A percentile compares a stretch with the other conserved stretches of the same genome.
phyloP scores from a whole-genome alignment of 2,797 vertebrate species.

The Enteromius radiatus region DNA sequence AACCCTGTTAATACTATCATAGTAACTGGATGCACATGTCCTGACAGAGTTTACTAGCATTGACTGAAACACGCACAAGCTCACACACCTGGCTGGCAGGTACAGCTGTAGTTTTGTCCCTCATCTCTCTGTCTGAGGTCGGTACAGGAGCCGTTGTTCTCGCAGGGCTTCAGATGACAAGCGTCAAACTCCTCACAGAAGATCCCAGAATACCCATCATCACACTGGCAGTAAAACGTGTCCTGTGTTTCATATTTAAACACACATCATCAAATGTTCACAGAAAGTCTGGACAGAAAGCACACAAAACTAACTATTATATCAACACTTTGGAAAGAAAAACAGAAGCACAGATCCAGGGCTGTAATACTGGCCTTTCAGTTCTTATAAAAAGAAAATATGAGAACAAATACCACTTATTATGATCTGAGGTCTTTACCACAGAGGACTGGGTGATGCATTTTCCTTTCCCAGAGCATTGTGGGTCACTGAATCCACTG shows the following conservation, averaged over 20 bases:
- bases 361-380: neutral
- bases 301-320: neutral
- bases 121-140: conserved; percentile 84
- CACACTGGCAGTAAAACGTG: conserved; percentile 91
- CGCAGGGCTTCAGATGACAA: conserved; percentile 87
- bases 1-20: neutral
- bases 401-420: neutral
- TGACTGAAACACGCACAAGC: neutral
- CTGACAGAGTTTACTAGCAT: neutral
- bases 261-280: neutral
- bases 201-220: conserved; percentile 84
- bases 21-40: neutral
- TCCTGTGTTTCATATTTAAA: conserved; percentile 72
- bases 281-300: neutral
- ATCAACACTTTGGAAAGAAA: neutral
- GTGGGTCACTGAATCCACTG: conserved; percentile 78
- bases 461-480: conserved; percentile 91
- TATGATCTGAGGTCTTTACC: conserved; percentile 76
- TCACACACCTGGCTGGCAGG: conserved; percentile 85
- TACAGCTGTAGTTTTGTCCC: conserved; percentile 88
- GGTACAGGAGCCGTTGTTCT: conserved; percentile 86
- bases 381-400: neutral
- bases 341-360: neutral
- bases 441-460: conserved; percentile 87
- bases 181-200: conserved; percentile 95